Evolutionary conservation across 2,797 vertebrate genomes (phyloP).

Genomic region (Miichthys miiuy): DNA sequence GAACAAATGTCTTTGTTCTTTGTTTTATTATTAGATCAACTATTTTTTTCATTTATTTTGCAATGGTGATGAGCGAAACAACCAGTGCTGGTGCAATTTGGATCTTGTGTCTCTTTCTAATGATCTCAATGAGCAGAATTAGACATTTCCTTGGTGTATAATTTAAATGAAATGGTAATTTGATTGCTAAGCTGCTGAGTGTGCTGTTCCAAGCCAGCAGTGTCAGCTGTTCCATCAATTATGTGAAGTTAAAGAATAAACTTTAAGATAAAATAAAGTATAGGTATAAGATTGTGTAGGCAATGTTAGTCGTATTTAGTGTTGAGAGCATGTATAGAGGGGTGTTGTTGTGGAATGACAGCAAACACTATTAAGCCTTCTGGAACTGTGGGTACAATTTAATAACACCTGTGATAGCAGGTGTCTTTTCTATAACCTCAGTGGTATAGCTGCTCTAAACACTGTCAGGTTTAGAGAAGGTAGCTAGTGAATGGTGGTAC

Average conservation of each 20-base stretch:
- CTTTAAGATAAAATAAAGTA: slow-evolving; percentile 3
- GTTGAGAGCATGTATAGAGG: not conserved
- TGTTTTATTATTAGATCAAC: slow-evolving; percentile 14
- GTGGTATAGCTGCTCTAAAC: slow-evolving; percentile 18
- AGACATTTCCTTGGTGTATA: slow-evolving; percentile 11
- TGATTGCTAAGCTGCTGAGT: slow-evolving; percentile 40
- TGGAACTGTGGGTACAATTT: slow-evolving; percentile 33
- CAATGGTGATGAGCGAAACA: not conserved
- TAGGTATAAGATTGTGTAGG: not conserved
- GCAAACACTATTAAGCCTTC: slow-evolving; percentile 34
- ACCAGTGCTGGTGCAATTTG: slow-evolving; percentile 22
- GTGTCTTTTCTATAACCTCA: slow-evolving; percentile 43
- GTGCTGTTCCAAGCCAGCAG: not conserved
- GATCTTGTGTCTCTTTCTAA: slow-evolving; percentile 27
- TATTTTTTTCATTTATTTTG: not conserved
- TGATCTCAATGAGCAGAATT: slow-evolving; percentile 20
- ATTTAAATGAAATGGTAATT: slow-evolving; percentile 24
- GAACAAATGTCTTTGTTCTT: not conserved
- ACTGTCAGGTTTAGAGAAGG: slow-evolving; percentile 33
- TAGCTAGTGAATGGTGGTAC: slow-evolving; percentile 8
- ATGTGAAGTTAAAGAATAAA: slow-evolving; percentile 10
- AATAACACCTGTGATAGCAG: slow-evolving; percentile 49
- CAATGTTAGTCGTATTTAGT: slow-evolving; percentile 8
- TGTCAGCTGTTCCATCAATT: slow-evolving; percentile 14
- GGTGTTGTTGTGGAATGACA: slow-evolving; percentile 4